Evolutionary conservation across 2,113 vertebrate species (phyloP), one percentile per base, ranked within the genome.

Genomic region (Chascanopsetta lugubris): DNA sequence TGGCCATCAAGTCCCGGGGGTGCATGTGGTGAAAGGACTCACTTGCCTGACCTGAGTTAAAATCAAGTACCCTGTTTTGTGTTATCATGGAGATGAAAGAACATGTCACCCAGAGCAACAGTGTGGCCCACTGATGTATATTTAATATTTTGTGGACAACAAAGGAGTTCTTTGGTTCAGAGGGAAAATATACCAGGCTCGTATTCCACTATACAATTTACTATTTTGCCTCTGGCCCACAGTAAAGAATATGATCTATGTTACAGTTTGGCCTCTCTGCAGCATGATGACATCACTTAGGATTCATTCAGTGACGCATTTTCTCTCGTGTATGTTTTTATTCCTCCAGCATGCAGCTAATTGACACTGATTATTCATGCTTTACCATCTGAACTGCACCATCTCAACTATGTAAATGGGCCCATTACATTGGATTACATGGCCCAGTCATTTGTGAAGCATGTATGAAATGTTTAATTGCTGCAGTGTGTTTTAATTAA

Each of bases 401-500:
- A 27, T 42, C 61, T 9, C 13, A 7, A 2, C 49, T 46, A 63
- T 55, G 42, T 59, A 5, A 69, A 54, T 59, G 13, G n/a, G 3
- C 24, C 10, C 40, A 53, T 72, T 61, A 38, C 48, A 49, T 5
- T 38, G 8, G 34, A 74, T 63, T 61, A 56, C 24, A 45, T 10
- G 27, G 29, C 12, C 34, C 30, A 48, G 49, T 58, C 43, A 66
- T 65, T 54, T 29, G 13, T 43, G 25, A 56, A 29, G 13, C 27
- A 24, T 60, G 43, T 38, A 29, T 36, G 58, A 69, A 22, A 65
- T 48, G 26, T 50, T 30, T 64, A 25, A 53, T 57, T 34, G 38
- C 38, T 45, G 22, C 18, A 42, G 45, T 65, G 25, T 61, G 1
- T 65, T 61, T 50, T 66, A 45, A 61, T 57, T 65, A 29, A 61